Percentiles rank a stretch among this genome's conserved stretches.
These are phyloP conservation scores for Frankliniella fusca DNA, from an alignment of 2,888 invertebrate genomes.

Conservation along the genomic window DNA sequence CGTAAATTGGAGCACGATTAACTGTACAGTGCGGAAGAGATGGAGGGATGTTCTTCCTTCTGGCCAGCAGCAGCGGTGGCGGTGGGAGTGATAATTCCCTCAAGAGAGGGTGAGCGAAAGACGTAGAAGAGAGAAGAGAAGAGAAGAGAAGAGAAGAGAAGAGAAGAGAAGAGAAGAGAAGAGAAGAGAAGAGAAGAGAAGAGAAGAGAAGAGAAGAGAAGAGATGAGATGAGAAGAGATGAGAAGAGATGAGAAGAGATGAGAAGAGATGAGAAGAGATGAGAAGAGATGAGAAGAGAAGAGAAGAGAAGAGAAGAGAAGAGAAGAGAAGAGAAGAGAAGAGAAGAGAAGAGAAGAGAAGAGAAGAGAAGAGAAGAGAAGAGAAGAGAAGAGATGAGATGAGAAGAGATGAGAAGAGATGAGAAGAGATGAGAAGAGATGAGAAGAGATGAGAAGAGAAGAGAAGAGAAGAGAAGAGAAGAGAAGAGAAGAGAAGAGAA, in stretches of 20 bases:
- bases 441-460: slow-evolving; percentile 11
- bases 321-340: neutral
- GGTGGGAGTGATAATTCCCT: no score
- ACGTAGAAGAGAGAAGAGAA: no score
- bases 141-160: neutral
- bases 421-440: neutral
- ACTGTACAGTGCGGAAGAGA: neutral
- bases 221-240: neutral
- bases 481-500: slow-evolving; percentile 18
- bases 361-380: neutral
- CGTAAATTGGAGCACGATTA: neutral
- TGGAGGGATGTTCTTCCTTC: neutral
- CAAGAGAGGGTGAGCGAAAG: no score
- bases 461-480: neutral
- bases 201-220: neutral
- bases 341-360: neutral
- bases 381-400: neutral
- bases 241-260: neutral
- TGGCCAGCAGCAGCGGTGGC: no score
- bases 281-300: neutral
- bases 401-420: no score
- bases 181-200: slow-evolving; percentile 18
- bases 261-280: neutral
- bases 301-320: neutral
- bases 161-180: neutral